Evolutionary conservation across 2,113 vertebrate genomes (phyloP).

Genomic region (Rissa tridactyla): DNA sequence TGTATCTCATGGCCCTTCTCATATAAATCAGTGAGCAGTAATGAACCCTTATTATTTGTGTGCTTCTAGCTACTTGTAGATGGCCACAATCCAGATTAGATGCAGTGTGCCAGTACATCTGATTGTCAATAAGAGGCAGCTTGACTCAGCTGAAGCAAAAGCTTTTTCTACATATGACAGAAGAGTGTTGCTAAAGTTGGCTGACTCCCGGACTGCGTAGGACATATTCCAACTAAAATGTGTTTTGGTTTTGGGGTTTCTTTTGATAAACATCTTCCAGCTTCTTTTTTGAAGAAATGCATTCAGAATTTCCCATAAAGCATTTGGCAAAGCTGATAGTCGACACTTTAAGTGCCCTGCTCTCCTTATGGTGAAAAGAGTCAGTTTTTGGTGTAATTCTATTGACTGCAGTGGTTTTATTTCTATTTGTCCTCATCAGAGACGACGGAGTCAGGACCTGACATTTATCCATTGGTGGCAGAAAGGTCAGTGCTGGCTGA

Average conservation of each 20-base stretch:
- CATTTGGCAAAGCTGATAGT: not conserved
- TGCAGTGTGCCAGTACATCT: conserved; percentile 35
- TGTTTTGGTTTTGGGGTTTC: not conserved
- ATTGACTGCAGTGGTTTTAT: not conserved
- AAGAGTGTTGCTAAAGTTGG: conserved; percentile 33
- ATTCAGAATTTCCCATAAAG: not conserved
- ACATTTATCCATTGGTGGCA: not conserved
- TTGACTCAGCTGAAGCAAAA: conserved; percentile 47
- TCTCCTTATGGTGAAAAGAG: not conserved
- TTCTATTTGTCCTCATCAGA: not conserved
- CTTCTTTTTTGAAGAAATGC: not conserved
- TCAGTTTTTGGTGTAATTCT: not conserved
- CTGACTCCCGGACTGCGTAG: not conserved
- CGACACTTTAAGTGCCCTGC: not conserved
- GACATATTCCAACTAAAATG: not conserved
- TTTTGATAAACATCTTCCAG: not conserved
- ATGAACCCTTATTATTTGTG: conserved; percentile 1
- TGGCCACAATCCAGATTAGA: conserved; percentile 27
- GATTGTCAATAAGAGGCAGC: conserved; percentile 46
- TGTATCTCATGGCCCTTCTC: not conserved
- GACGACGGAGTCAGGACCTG: not conserved
- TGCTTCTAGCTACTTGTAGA: conserved; percentile 14
- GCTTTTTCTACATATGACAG: conserved; percentile 28
- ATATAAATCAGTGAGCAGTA: not conserved
- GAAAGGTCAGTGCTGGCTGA: not conserved